Conservation (phyloP, 2,113 vertebrate genomes). For the Corvus moneduloides region DNA sequence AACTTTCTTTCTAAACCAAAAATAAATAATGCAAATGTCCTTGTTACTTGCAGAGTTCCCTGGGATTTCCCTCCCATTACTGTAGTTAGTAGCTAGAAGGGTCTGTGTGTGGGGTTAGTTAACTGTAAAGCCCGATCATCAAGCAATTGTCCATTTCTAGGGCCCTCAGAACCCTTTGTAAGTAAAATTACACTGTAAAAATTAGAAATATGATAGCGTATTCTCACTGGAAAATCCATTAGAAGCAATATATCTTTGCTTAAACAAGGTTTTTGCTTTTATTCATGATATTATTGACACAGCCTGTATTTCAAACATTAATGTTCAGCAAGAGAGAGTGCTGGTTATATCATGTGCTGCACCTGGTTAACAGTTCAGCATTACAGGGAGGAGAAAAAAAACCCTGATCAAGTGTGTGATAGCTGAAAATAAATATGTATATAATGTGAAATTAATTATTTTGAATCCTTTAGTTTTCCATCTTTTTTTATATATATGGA, state of each 20-base stretch:
- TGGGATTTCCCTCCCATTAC: not conserved
- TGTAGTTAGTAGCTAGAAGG: not conserved
- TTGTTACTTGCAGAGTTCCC: not conserved
- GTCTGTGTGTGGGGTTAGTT: not conserved
- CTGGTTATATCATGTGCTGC: accelerated
- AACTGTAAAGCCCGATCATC: not conserved
- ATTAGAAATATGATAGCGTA: not conserved
- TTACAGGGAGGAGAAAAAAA: not conserved
- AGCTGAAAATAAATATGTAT: not conserved
- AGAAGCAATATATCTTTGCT: not conserved
- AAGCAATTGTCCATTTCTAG: not conserved
- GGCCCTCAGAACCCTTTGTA: not conserved
- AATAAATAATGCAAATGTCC: not conserved
- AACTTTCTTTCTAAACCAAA: not conserved
- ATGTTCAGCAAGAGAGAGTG: not conserved
- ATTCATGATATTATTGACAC: not conserved
- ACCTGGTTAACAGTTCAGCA: not conserved
- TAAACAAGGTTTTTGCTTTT: not conserved
- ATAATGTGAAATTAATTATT: not conserved
- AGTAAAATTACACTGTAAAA: not conserved
- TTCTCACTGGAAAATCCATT: not conserved
- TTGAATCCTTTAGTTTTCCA: not conserved
- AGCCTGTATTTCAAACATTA: not conserved
- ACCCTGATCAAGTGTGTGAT: not conserved
- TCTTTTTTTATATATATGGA: not conserved